Evolutionary conservation across 2,888 invertebrate genomes (phyloP).

Genomic region (Drosophila fungiperda): DNA sequence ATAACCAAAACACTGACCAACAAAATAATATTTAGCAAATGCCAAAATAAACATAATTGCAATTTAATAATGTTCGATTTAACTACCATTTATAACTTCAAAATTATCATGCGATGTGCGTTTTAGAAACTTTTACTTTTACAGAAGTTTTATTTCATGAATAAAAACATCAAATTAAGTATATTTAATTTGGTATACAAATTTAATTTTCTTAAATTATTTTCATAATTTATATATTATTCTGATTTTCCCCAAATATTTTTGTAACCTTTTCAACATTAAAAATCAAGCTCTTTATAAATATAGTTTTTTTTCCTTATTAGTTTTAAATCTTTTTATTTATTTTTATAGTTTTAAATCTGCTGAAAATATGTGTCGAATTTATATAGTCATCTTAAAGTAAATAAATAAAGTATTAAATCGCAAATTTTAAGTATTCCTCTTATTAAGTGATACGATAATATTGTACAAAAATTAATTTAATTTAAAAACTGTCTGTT

Average conservation of each 20-base stretch:
- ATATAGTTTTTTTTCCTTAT: background rate
- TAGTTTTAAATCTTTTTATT: background rate
- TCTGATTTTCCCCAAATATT: background rate
- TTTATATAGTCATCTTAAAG: background rate
- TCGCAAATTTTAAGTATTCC: background rate
- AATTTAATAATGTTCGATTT: background rate
- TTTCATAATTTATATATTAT: background rate
- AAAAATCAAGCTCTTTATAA: background rate
- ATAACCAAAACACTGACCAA: slow-evolving; percentile 16
- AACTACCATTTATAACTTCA: no score
- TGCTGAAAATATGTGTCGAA: background rate
- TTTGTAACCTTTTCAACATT: background rate
- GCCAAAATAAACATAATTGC: background rate
- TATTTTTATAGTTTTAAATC: background rate
- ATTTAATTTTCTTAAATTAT: background rate
- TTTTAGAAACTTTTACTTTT: no score
- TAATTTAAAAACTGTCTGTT: background rate
- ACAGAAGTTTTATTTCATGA: background rate
- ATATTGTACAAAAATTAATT: background rate
- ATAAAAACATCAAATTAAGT: background rate
- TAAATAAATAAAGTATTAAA: background rate
- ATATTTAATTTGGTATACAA: background rate
- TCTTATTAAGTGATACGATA: background rate
- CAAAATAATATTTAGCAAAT: slow-evolving; percentile 7
- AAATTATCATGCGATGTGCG: no score